Base-by-base conservation (phyloP, 64 coral and sea anemone species). In the Actinia tenebrosa region DNA sequence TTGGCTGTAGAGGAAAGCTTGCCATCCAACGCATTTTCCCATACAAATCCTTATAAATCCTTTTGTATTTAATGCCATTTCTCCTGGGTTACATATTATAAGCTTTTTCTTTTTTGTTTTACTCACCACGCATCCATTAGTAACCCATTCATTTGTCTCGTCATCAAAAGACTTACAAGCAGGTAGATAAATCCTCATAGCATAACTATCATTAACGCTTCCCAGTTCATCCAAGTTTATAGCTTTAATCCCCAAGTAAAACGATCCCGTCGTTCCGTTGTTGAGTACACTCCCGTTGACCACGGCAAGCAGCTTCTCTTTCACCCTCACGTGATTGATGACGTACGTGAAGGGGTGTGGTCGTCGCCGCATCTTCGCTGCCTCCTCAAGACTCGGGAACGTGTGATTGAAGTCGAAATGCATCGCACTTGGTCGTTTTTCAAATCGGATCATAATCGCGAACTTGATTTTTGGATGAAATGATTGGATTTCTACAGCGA, bases 321-420 rank as follows among this genome's bases (percentile, higher is more conserved):
- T 92, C 5, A 97, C 16, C 11, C 54, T 83, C 13, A 84, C 88
- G 45, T 97, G 94, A 0, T 91, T 75, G 8, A 97, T 83, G 2
- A 97, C 94, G 78, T 85, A 97, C 0, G 94, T 97, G 61, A 97
- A 97, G 0, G 94, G 94, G 42, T 97, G 94, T 71, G 94, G 94
- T 22, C 89, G 81, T 13, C 88, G 93, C 44, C 91, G 93, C 94
- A 97, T 97, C 75, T 93, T 97, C 80, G 89, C 90, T 27, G 94
- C 64, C 25, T 90, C 88, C 64, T 78, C 78, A 18, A 85, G 89
- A 64, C 88, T 97, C 1, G 94, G 94, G 53, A 93, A 97, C 16
- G 52, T 91, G 72, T 93, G 91, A 23, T 19, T 87, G 43, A 87
- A 92, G 60, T 97, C 91, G 47, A 81, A 97, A 14, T 97, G 94